Conservation (phyloP, 2,888 invertebrate genomes). For the Lumbricus terrestris region DNA sequence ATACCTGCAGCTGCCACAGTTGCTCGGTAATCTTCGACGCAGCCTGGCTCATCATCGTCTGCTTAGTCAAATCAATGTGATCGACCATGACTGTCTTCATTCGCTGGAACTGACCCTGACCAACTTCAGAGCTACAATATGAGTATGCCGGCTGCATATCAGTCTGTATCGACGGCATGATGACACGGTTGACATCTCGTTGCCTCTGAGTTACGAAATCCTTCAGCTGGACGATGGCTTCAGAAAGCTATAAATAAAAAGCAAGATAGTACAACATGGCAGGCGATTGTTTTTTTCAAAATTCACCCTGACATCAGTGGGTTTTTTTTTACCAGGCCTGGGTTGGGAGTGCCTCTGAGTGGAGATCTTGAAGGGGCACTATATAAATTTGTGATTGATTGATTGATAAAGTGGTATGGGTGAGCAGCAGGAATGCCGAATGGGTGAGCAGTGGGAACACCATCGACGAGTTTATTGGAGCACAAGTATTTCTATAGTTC, state of each 20-base stretch:
- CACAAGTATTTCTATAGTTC: no score
- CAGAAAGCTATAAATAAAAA: constrained; percentile 37
- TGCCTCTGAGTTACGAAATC: constrained; percentile 42
- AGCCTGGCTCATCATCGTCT: constrained; percentile 43
- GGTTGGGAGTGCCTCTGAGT: no score
- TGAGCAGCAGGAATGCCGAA: no score
- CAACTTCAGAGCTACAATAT: constrained; percentile 36
- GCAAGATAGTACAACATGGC: background rate
- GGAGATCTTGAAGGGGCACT: no score
- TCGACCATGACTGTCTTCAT: constrained; percentile 41
- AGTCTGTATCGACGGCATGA: constrained; percentile 44
- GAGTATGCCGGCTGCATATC: constrained; percentile 38
- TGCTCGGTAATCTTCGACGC: constrained; percentile 37
- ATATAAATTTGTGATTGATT: no score
- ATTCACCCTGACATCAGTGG: no score
- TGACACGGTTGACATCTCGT: constrained; percentile 43
- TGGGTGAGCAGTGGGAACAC: no score
- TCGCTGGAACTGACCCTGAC: constrained; percentile 40
- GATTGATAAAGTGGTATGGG: no score
- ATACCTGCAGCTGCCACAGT: constrained; percentile 42
- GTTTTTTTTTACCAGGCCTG: no score
- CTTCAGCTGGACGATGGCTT: constrained; percentile 41
- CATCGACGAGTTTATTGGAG: no score
- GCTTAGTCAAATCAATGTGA: constrained; percentile 36
- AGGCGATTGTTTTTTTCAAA: no score